A percentile compares a stretch with the other conserved stretches of the same genome.
Conservation (phyloP, 92 coral and sea anemone species). For the Parazoanthus atlanticus region DNA sequence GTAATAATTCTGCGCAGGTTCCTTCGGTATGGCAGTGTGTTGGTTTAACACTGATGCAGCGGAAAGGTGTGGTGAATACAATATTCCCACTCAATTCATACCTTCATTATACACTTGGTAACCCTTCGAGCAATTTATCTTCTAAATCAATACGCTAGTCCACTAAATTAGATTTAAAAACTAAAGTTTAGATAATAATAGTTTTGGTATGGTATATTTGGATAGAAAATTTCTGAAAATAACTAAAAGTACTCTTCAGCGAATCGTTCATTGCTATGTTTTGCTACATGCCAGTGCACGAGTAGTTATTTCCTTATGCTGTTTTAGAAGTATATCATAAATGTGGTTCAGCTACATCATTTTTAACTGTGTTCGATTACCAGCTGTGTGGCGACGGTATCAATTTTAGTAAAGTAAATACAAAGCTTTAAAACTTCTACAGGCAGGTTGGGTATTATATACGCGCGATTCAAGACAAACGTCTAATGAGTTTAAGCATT, state of each 20-base stretch:
- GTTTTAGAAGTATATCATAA: no score
- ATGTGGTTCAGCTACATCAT: not conserved
- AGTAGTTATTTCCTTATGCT: no score
- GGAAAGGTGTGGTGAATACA: conserved; percentile 20
- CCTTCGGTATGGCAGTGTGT: not conserved
- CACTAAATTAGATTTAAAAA: not conserved
- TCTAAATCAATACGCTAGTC: not conserved
- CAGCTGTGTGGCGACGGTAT: not conserved
- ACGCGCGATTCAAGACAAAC: no score
- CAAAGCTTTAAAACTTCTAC: no score
- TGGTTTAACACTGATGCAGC: not conserved
- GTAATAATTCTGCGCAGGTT: not conserved
- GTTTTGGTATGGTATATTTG: no score
- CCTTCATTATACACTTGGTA: not conserved
- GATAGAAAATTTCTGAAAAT: no score
- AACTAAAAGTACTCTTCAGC: no score
- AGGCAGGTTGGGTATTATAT: no score
- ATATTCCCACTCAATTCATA: not conserved
- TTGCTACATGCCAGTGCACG: no score
- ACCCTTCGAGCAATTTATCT: not conserved
- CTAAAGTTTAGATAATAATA: no score
- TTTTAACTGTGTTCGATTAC: not conserved
- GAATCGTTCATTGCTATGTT: no score
- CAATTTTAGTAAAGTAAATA: not conserved
- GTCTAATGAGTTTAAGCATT: no score